Evolutionary conservation across 2,888 invertebrate genomes (phyloP).

Genomic region (Sinhomidia bicolor): DNA sequence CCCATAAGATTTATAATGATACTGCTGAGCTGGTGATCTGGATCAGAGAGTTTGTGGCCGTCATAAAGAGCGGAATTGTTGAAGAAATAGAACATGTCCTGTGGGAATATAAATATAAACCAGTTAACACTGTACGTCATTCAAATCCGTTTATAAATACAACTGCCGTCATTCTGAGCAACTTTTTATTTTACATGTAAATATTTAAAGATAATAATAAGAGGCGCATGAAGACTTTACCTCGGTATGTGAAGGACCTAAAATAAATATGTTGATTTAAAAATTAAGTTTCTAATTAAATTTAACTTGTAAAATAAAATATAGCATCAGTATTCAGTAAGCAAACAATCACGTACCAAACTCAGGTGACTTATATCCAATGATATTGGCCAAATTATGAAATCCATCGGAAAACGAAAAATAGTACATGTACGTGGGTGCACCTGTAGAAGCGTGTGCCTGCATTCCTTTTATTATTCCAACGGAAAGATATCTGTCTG

Average conservation of each 20-base stretch:
- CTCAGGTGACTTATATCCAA: constrained; percentile 55
- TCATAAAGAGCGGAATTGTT: constrained; percentile 59
- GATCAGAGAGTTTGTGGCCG: constrained; percentile 71
- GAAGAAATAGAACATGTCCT: constrained; percentile 72
- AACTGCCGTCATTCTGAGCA: too few relatives aligned
- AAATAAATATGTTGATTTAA: neutral
- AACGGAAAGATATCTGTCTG: constrained; percentile 75
- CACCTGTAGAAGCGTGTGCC: constrained; percentile 69
- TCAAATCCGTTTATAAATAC: too few relatives aligned
- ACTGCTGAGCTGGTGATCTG: constrained; percentile 76
- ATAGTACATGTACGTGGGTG: constrained; percentile 74
- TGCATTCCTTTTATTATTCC: constrained; percentile 74
- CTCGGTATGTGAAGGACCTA: constrained; percentile 55
- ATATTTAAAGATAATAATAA: neutral
- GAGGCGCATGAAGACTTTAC: too few relatives aligned
- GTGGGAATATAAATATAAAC: neutral
- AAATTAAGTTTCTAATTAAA: too few relatives aligned
- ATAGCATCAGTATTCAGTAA: too few relatives aligned
- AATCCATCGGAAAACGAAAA: constrained; percentile 74
- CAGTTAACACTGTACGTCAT: neutral
- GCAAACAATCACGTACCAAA: too few relatives aligned
- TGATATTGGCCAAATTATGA: constrained; percentile 71
- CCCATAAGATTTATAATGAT: constrained; percentile 77
- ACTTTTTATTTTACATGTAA: neutral
- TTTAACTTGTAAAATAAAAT: too few relatives aligned